A percentile compares a stretch with the other conserved stretches of the same genome.
Evolutionary conservation across 2,888 invertebrate genomes (phyloP).

Genomic region (Eristalis intricaria): DNA sequence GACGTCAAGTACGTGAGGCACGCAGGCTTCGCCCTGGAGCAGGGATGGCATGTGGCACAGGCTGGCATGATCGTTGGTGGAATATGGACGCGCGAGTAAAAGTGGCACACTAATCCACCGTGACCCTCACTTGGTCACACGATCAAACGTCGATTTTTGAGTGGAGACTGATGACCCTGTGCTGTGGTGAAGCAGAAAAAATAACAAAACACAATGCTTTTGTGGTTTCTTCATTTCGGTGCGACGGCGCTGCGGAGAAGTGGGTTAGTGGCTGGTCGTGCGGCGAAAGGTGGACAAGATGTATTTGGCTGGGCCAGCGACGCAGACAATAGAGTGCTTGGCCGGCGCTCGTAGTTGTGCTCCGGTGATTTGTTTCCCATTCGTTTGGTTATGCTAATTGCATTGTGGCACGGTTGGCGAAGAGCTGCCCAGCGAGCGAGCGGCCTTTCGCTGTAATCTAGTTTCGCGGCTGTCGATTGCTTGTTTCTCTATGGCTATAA

Average conservation of each 20-base stretch:
- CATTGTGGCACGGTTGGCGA: neutral
- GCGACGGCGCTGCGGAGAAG: neutral
- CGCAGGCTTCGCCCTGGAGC: neutral
- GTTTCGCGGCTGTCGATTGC: neutral
- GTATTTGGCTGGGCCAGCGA: neutral
- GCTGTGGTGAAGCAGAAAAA: neutral
- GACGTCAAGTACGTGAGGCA: neutral
- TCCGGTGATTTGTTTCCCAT: neutral
- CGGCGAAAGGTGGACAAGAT: neutral
- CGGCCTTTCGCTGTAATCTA: neutral
- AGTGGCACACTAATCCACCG: constrained; percentile 39
- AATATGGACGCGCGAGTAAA: constrained; percentile 15
- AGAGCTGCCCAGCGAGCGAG: neutral
- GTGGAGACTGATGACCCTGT: constrained; percentile 49
- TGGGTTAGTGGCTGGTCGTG: neutral
- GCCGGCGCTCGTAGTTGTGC: neutral
- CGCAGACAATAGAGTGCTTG: neutral
- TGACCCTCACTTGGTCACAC: constrained; percentile 46
- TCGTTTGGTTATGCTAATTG: neutral
- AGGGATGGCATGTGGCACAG: constrained; percentile 1
- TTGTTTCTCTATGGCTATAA: neutral
- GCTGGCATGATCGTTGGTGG: neutral
- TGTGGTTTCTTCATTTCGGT: constrained; percentile 21
- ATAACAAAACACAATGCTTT: neutral
- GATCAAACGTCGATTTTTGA: neutral